These are phyloP conservation scores for Willowsia nigromaculata DNA, from an alignment of 2,888 invertebrate genomes.

Conservation along the genomic window DNA sequence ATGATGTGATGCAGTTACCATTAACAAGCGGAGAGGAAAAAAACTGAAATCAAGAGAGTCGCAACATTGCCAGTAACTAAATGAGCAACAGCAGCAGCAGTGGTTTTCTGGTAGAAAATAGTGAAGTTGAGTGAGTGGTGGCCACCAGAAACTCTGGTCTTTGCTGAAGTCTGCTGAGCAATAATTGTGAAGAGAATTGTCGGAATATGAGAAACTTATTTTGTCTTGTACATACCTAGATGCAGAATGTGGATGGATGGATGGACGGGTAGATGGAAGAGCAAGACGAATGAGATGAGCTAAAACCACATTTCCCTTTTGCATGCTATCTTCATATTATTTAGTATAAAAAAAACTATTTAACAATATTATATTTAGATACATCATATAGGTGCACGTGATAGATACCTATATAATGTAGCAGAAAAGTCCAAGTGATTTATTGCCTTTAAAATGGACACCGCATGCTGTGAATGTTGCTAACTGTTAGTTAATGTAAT, in stretches of 20 bases:
- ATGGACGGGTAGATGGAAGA: too few relatives aligned
- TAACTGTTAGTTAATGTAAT: too few relatives aligned
- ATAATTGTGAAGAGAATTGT: neutral
- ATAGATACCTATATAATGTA: too few relatives aligned
- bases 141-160: neutral
- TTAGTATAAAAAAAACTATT: neutral
- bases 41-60: neutral
- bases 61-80: neutral
- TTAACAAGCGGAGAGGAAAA: neutral
- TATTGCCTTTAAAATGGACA: too few relatives aligned
- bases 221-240: neutral
- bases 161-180: neutral
- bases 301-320: constrained; percentile 3
- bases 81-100: neutral
- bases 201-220: neutral
- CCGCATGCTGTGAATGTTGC: too few relatives aligned
- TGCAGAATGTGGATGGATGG: neutral
- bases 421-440: too few relatives aligned
- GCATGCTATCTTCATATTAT: neutral
- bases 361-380: neutral
- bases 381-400: too few relatives aligned
- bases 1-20: neutral
- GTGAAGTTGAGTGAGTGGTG: constrained; percentile 14
- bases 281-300: too few relatives aligned
- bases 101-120: neutral